These are phyloP conservation scores for Leucopsar rothschildi DNA, from an alignment of 2,113 vertebrate genomes.

Conservation along the genomic window DNA sequence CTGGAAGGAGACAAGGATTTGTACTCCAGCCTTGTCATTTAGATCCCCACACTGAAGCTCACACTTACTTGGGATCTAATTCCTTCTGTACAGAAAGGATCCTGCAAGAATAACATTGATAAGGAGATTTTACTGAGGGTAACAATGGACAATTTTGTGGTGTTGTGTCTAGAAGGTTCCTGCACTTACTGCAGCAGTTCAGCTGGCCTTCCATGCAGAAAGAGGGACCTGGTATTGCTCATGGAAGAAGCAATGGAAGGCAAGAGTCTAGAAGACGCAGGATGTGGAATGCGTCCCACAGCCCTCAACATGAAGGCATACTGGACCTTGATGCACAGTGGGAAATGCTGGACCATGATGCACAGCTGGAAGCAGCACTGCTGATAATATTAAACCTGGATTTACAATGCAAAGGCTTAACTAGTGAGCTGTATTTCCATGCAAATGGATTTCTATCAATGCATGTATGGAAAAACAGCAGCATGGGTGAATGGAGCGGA, in stretches of 20 bases:
- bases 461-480: neutral
- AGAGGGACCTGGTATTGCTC: neutral
- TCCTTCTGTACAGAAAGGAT: neutral
- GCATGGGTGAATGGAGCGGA: neutral
- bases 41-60: neutral
- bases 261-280: neutral
- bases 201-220: neutral
- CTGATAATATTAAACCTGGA: neutral
- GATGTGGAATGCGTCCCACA: neutral
- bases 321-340: neutral
- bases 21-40: neutral
- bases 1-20: neutral
- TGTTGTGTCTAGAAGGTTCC: neutral
- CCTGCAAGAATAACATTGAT: neutral
- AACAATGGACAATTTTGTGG: neutral
- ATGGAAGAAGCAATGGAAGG: neutral
- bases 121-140: neutral
- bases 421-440: neutral
- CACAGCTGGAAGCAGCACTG: neutral
- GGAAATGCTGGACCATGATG: neutral
- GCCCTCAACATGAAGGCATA: neutral
- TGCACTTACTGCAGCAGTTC: neutral
- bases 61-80: neutral
- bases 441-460: neutral
- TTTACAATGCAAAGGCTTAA: neutral